phyloP scores from a whole-genome alignment of 2,113 vertebrate species.

The Apeltes quadracus region DNA sequence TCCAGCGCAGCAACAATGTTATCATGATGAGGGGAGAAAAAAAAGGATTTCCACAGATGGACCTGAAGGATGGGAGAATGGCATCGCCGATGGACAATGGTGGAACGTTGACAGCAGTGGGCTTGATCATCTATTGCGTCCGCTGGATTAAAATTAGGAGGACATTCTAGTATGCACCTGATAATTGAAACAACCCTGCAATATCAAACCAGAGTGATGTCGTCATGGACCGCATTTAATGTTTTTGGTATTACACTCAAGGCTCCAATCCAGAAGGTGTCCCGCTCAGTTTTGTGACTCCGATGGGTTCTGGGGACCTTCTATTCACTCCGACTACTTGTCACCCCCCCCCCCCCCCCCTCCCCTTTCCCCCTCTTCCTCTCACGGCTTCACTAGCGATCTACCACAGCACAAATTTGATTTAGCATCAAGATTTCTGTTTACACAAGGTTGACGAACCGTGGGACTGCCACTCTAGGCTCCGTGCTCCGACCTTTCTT shows the following conservation, averaged over 20 bases:
- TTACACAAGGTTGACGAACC: slow-evolving; percentile 38
- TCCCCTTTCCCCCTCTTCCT: background rate
- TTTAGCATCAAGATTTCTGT: slow-evolving; percentile 38
- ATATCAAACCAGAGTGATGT: slow-evolving; percentile 43
- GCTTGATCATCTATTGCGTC: slow-evolving; percentile 25
- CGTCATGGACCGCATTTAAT: slow-evolving; percentile 19
- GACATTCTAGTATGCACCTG: slow-evolving; percentile 53
- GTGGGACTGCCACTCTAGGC: slow-evolving; percentile 51
- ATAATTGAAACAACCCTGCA: slow-evolving; percentile 32
- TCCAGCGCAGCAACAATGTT: slow-evolving; percentile 35
- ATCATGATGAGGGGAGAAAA: slow-evolving; percentile 23
- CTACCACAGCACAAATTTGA: slow-evolving; percentile 59
- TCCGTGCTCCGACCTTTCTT: slow-evolving; percentile 9
- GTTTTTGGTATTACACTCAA: slow-evolving; percentile 28
- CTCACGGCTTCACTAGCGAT: slow-evolving; percentile 34
- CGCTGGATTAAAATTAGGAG: slow-evolving; percentile 32
- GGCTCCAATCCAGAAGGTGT: slow-evolving; percentile 24
- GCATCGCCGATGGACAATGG: slow-evolving; percentile 19
- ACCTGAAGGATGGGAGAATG: slow-evolving; percentile 22
- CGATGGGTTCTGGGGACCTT: slow-evolving; percentile 29
- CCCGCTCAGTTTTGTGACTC: background rate
- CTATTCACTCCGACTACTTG: slow-evolving; percentile 25
- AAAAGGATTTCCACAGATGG: background rate
- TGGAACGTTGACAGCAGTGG: slow-evolving; percentile 37
- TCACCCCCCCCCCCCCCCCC: background rate